phyloP scores from a whole-genome alignment of 2,113 vertebrate species.

The Arvicanthis niloticus region DNA sequence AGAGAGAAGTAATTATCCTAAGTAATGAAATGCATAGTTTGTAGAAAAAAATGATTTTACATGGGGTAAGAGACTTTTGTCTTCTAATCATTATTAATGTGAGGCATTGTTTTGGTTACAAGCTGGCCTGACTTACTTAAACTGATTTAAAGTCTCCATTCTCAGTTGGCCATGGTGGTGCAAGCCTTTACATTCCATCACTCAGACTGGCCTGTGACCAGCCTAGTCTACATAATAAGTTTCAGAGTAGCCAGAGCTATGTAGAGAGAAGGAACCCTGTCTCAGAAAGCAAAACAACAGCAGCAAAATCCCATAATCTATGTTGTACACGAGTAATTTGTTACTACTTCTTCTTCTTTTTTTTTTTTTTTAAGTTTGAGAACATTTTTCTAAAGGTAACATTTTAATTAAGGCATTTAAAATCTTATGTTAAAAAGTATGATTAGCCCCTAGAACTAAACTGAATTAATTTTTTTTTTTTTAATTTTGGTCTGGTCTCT shows the following conservation, averaged over 20 bases:
- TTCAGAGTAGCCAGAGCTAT: background rate
- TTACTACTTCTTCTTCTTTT: background rate
- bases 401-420: background rate
- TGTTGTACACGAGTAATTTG: background rate
- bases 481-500: background rate
- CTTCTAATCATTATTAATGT: background rate
- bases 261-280: background rate
- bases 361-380: background rate
- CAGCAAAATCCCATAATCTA: background rate
- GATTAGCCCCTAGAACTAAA: background rate
- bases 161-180: background rate
- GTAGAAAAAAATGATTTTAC: background rate
- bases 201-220: background rate
- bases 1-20: background rate
- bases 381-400: background rate
- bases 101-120: background rate
- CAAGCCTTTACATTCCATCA: background rate
- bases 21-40: background rate
- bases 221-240: background rate
- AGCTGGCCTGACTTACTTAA: background rate
- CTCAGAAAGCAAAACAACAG: background rate
- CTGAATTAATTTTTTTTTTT: background rate
- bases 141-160: background rate
- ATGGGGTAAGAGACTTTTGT: background rate
- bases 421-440: constrained; percentile 9